phyloP scores from a whole-genome alignment of 2,888 invertebrate genomes.

The Drosophila siamana region DNA sequence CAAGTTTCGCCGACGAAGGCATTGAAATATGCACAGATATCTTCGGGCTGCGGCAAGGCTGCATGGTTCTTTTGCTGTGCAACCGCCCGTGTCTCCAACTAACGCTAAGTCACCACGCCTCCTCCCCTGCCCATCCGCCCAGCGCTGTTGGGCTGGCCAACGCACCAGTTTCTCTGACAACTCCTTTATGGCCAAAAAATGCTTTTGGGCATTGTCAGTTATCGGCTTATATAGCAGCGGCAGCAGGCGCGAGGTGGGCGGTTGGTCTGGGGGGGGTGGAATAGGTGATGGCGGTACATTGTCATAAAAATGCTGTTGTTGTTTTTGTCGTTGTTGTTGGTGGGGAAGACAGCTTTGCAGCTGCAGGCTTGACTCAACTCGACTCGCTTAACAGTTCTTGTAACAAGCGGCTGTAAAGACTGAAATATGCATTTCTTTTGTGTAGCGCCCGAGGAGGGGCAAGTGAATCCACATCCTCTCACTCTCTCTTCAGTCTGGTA shows the following conservation, averaged over 20 bases:
- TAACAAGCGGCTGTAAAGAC: constrained; percentile 62
- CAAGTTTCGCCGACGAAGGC: constrained; percentile 74
- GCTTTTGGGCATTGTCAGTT: constrained; percentile 79
- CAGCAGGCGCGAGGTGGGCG: constrained; percentile 7
- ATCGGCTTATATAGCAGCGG: constrained; percentile 69
- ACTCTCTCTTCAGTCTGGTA: neutral
- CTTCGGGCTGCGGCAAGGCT: constrained; percentile 44
- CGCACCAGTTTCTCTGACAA: constrained; percentile 76
- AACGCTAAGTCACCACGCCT: too few relatives aligned
- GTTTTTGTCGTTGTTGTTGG: constrained; percentile 18
- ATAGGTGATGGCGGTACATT: constrained; percentile 54
- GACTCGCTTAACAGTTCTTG: constrained; percentile 55
- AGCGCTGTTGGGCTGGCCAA: constrained; percentile 59
- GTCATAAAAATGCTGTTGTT: constrained; percentile 70
- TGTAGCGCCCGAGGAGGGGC: constrained; percentile 1
- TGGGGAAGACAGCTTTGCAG: constrained; percentile 34
- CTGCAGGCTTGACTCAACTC: constrained; percentile 18
- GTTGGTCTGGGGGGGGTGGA: too few relatives aligned
- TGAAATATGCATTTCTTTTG: constrained; percentile 77
- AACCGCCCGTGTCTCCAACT: too few relatives aligned
- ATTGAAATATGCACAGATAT: constrained; percentile 79
- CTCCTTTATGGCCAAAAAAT: constrained; percentile 68
- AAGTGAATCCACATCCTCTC: neutral
- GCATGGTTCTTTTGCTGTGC: too few relatives aligned
- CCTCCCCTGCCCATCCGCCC: neutral